Evolutionary conservation across 2,888 invertebrate species (phyloP).

Genomic region (Epinotia bilunana): DNA sequence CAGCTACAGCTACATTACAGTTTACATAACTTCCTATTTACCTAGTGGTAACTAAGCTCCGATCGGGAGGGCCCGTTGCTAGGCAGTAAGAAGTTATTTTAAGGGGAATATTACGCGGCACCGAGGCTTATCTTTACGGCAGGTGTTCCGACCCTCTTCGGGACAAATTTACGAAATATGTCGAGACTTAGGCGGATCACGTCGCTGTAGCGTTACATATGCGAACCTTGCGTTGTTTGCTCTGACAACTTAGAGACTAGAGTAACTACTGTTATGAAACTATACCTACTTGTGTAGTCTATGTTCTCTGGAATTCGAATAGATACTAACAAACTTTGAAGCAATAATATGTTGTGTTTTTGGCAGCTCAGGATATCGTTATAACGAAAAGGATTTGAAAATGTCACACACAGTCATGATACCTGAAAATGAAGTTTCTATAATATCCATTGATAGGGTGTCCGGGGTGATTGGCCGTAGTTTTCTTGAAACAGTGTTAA

Average conservation of each 20-base stretch:
- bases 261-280: neutral
- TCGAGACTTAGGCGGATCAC: constrained; percentile 79
- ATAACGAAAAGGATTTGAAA: no score
- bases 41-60: constrained; percentile 57
- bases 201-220: constrained; percentile 52
- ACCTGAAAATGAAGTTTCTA: no score
- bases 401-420: no score
- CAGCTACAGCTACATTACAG: constrained; percentile 5
- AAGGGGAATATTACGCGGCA: constrained; percentile 81
- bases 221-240: constrained; percentile 16
- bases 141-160: constrained; percentile 76
- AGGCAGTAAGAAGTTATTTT: constrained; percentile 83
- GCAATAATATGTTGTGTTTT: no score
- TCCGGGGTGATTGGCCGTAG: no score
- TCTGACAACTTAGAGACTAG: constrained; percentile 5
- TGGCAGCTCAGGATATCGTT: no score
- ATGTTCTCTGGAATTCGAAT: no score
- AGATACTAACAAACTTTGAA: neutral
- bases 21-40: constrained; percentile 43
- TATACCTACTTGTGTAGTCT: no score
- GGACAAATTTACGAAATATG: constrained; percentile 82
- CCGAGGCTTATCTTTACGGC: constrained; percentile 84
- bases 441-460: no score
- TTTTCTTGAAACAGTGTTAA: no score
- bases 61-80: constrained; percentile 67